phyloP scores from a whole-genome alignment of 2,797 vertebrate genomes.

The Sebastes baramenuke region DNA sequence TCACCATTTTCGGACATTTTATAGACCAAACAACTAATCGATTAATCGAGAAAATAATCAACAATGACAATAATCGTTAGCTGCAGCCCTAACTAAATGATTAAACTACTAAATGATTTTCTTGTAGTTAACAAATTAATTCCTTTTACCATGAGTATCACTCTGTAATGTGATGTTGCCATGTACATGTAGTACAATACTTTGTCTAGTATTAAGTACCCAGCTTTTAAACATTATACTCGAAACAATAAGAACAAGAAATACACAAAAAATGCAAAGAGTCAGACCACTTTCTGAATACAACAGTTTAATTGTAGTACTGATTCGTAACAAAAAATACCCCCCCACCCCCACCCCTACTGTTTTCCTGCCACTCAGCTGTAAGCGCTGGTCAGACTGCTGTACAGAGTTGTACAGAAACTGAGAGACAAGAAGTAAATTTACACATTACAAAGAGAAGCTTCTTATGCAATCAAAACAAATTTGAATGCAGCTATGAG shows the following conservation, averaged over 20 bases:
- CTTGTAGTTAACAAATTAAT: not conserved
- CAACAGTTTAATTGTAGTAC: constrained; percentile 81
- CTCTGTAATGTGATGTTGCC: not conserved
- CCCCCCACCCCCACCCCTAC: constrained; percentile 10
- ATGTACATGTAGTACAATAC: not conserved
- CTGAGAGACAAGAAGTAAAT: constrained; percentile 62
- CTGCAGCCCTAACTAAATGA: not conserved
- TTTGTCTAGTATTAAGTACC: not conserved
- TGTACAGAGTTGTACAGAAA: constrained; percentile 73
- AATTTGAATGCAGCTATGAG: constrained; percentile 48
- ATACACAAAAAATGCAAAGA: not conserved
- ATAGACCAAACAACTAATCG: no score
- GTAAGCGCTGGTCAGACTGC: constrained; percentile 56
- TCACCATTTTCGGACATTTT: no score
- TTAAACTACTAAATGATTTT: not conserved
- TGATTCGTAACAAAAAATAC: constrained; percentile 82
- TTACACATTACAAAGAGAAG: constrained; percentile 71
- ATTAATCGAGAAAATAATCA: no score
- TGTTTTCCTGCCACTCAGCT: constrained; percentile 52
- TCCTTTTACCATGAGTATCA: not conserved
- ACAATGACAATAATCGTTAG: no score
- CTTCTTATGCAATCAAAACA: constrained; percentile 57
- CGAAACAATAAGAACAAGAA: constrained; percentile 5
- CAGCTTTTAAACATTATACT: not conserved
- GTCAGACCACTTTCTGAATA: constrained; percentile 64